These are phyloP conservation scores for Cygnus atratus DNA, from an alignment of 2,113 vertebrate species.

Conservation along the genomic window DNA sequence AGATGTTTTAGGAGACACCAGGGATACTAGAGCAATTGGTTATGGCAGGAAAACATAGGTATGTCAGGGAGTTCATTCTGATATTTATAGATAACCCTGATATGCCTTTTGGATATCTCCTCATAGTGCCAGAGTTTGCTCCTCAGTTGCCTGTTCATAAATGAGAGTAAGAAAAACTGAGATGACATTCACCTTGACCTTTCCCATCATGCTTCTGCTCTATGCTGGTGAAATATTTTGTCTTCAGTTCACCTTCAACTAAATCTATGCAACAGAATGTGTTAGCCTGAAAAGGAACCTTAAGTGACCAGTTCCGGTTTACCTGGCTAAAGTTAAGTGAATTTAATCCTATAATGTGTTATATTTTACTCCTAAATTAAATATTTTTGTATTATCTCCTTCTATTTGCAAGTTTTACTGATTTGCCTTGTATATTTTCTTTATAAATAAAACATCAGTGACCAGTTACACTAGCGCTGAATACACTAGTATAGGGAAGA, in stretches of 20 bases:
- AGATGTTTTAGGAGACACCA: background rate
- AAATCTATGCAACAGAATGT: background rate
- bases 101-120: background rate
- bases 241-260: background rate
- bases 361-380: background rate
- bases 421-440: background rate
- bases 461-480: background rate
- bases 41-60: background rate
- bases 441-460: background rate
- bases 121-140: background rate
- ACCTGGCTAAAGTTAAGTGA: background rate
- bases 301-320: background rate
- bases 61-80: background rate
- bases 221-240: background rate
- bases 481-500: background rate
- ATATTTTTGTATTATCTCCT: background rate
- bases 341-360: background rate
- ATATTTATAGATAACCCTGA: background rate
- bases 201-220: background rate
- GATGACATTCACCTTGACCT: background rate
- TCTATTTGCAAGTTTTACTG: background rate
- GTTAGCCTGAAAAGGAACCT: background rate
- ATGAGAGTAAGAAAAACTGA: background rate
- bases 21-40: background rate
- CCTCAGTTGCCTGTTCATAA: background rate